phyloP scores from a whole-genome alignment of 2,113 vertebrate genomes.

The Uropsilus gracilis region DNA sequence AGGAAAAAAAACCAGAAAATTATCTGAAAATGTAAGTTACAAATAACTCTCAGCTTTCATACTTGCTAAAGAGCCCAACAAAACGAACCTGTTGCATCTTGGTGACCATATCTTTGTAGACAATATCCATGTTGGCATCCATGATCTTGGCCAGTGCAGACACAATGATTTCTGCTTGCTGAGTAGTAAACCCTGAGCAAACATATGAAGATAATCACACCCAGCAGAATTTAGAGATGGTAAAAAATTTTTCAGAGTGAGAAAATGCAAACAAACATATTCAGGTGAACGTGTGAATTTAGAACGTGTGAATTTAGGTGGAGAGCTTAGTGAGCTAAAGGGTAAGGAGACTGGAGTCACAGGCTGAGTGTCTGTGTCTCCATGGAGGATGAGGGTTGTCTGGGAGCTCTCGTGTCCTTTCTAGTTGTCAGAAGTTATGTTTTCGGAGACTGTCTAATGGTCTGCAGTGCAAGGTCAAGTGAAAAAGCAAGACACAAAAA shows the following conservation, averaged over 20 bases:
- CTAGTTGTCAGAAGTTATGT: not conserved
- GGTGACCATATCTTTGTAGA: slow-evolving; percentile 95
- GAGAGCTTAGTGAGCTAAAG: not conserved
- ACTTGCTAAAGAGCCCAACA: rapidly evolving
- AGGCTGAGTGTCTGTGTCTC: not conserved
- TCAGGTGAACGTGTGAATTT: not conserved
- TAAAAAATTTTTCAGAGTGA: not conserved
- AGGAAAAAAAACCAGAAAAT: too few relatives aligned
- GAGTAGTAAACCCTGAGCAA: slow-evolving; percentile 90
- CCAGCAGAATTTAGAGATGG: not conserved
- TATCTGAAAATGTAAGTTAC: not conserved
- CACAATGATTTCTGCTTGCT: slow-evolving; percentile 93
- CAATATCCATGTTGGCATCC: slow-evolving; percentile 91
- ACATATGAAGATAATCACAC: slow-evolving; percentile 64
- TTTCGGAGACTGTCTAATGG: not conserved
- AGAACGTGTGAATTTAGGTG: not conserved
- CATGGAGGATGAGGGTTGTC: not conserved
- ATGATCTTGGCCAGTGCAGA: slow-evolving; percentile 91
- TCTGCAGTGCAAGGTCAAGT: not conserved
- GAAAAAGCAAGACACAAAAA: not conserved
- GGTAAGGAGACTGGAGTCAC: not conserved
- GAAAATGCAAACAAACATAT: not conserved
- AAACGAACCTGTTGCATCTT: slow-evolving; percentile 94
- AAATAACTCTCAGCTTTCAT: not conserved
- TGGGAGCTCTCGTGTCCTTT: rapidly evolving